Evolutionary conservation across 2,888 invertebrate genomes (phyloP).

Genomic region (Oscheius sp.): DNA sequence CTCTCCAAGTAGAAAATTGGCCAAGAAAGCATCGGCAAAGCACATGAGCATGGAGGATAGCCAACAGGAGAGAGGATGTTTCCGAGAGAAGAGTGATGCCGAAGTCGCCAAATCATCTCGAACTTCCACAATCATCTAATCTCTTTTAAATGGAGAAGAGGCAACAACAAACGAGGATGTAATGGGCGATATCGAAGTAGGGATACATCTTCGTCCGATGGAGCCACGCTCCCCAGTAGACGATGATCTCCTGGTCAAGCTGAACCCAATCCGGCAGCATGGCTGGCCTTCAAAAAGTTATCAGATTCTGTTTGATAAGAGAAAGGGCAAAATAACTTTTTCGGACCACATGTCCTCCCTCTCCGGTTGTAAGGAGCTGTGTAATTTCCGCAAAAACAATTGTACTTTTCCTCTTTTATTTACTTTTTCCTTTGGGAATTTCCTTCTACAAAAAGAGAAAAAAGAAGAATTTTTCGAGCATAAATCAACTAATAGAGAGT

Average conservation of each 20-base stretch:
- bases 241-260: constrained; percentile 62
- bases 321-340: constrained; percentile 1
- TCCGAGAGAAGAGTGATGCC: constrained; percentile 89
- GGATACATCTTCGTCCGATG: constrained; percentile 99
- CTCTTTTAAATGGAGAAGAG: background rate
- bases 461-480: background rate
- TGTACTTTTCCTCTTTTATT: too few species aligned
- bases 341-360: too few species aligned
- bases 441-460: too few species aligned
- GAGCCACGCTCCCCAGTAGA: constrained; percentile 97
- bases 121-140: constrained; percentile 67
- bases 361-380: too few species aligned
- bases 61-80: constrained; percentile 97
- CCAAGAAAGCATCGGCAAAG: constrained; percentile 91
- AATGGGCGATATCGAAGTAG: constrained; percentile 97
- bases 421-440: too few species aligned
- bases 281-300: constrained; percentile 4
- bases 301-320: background rate
- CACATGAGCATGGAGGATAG: constrained; percentile 94
- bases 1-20: constrained; percentile 92
- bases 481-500: too few species aligned
- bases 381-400: too few species aligned
- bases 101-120: constrained; percentile 75
- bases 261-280: constrained; percentile 51
- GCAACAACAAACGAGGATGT: constrained; percentile 74